Base-by-base conservation (phyloP, 2,113 vertebrate species). In the Eurystomus gularis region DNA sequence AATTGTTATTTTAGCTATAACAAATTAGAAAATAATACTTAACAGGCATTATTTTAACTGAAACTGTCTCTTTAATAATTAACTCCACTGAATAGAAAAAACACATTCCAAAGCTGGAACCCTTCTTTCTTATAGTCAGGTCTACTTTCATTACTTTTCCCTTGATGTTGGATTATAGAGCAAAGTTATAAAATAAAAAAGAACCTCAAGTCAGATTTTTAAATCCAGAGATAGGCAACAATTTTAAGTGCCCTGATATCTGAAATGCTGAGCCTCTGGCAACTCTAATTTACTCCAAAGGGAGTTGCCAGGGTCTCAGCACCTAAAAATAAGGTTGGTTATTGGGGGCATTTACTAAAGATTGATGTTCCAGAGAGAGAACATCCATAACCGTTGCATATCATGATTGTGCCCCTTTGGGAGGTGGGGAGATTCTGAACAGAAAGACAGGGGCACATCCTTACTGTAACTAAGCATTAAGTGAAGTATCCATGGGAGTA, bases 81-180 rank as follows among this genome's bases (percentile, higher is more conserved):
- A 81, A 42, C 18, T 88, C n/a, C 37, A 46, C 19, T 12, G 39
- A 39, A 75, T 2, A 65, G 66, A 79, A 76, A 82, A 85, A 73
- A 17, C n/a, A 1, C 19, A 60, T 86, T 78, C 52, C 26, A 68
- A 42, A 55, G 26, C 33, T 82, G 24, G 15, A 91, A 60, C 5
- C 1, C 9, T 62, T 62, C 40, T 84, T 91, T 82, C 69, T 84
- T 84, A 39, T 31, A 87, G 20, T 51, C 39, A 77, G 70, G 31
- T 44, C 54, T 82, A 48, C 70, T 94, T 92, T 84, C 78, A 75
- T 79, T 48, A 44, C 44, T 75, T 89, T 91, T 78, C 55, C 89
- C 86, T 93, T 95, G 94, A 95, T 89, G 77, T 78, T 82, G 77
- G 91, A 91, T 91, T 95, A 89, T 25, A 87, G 29, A 93, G 18